Base-by-base conservation (phyloP, 1,140 invertebrate genomes). In the Drosophila carrolli region DNA sequence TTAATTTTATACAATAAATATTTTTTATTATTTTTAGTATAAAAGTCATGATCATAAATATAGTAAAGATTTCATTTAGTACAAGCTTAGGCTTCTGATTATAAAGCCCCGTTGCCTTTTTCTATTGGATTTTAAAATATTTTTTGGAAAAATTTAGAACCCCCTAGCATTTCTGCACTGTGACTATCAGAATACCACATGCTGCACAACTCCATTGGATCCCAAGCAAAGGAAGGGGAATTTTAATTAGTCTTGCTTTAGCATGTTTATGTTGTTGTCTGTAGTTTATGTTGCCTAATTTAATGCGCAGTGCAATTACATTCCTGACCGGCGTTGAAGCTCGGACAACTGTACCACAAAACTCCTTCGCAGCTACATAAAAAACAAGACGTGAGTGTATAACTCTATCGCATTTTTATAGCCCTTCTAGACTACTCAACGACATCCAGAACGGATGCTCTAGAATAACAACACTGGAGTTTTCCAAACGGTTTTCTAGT, bases 241-340 rank as follows among this genome's bases (percentile, higher is more conserved):
- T 67, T 62, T 73, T 73, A 73, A 73, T 67, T 73, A 73, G 62
- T 53, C 67, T 48, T 65, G 44, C 43, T 37, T 44, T 54, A 55
- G 46, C 70, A 59, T 67, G 62, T 59, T 73, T 68, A 59, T 67
- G 70, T 35, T 53, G 29, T 41, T 56, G 67, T 38, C 41, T 68
- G 58, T 53, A 61, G 29, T 68, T 71, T 71, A 71, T 71, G 67
- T 65, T 71, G 60, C 60, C 56, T 71, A 71, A 71, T 71, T 71
- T 65, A 56, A 57, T 71, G 61, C 38, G 40, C 60, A 23, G 29
- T 37, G 47, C 57, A 57, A 71, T 65, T 65, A 65, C 63, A 71
- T 71, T 71, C 61, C 67, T 71, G 60, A 47, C 55, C 44, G 55
- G 53, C 35, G 38, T 40, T 19, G 51, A 56, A 23, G 16, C 37